Evolutionary conservation across 2,113 vertebrate genomes (phyloP).

Genomic region (Rhynchomys soricoides): DNA sequence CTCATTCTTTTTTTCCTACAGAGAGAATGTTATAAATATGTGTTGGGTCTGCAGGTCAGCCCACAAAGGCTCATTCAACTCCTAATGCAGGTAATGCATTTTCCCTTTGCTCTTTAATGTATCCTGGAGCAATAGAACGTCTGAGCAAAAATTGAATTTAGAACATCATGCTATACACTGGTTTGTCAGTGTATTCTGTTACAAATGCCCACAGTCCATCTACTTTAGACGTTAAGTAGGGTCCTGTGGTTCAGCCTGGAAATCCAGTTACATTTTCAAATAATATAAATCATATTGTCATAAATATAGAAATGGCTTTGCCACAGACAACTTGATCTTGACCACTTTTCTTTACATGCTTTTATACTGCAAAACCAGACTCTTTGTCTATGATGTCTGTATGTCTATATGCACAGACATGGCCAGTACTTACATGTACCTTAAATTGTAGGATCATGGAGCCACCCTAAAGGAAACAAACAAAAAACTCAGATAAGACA

Average conservation of each 20-base stretch:
- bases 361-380: not conserved
- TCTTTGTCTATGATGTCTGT: not conserved
- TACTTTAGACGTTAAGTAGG: not conserved
- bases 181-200: constrained; percentile 40
- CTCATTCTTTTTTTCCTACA: constrained; percentile 53
- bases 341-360: constrained; percentile 10
- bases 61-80: constrained; percentile 65
- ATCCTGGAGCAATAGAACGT: constrained; percentile 25
- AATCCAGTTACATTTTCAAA: constrained; percentile 32
- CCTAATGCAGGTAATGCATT: constrained; percentile 63
- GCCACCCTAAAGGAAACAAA: not conserved
- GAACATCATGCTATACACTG: not conserved
- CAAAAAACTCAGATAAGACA: not conserved
- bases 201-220: not conserved
- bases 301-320: not conserved
- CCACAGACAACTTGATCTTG: not conserved
- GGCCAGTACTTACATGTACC: not conserved
- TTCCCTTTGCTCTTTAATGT: constrained; percentile 60
- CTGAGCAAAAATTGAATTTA: constrained; percentile 47
- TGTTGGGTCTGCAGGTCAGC: constrained; percentile 66
- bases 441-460: not conserved
- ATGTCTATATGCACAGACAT: not conserved
- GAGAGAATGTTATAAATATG: constrained; percentile 48
- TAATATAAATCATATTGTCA: constrained; percentile 28
- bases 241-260: constrained; percentile 25